Conservation (phyloP, 2,888 invertebrate species). For the Zygothrica quintamaculata region DNA sequence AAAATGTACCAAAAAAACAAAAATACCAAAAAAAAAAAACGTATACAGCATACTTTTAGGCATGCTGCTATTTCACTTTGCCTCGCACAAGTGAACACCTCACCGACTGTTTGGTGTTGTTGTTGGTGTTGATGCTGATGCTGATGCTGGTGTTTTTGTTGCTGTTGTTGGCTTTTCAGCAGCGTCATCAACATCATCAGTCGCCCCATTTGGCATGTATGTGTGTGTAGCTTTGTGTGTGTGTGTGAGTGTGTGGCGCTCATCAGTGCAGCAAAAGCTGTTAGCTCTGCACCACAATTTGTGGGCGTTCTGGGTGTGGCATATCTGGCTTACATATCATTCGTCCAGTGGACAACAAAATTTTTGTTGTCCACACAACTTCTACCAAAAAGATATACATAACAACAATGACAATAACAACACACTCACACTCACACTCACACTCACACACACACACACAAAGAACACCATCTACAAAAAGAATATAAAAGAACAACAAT, state of each 20-base stretch:
- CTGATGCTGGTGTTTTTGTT: conserved; percentile 21
- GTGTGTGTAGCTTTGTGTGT: conserved; percentile 23
- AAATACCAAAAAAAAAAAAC: conserved; percentile 22
- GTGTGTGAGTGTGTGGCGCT: conserved; percentile 42
- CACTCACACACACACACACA: too few relatives aligned
- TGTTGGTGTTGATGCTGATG: too few relatives aligned
- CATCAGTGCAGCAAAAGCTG: conserved; percentile 73
- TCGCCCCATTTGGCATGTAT: conserved; percentile 26
- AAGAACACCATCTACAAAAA: neutral
- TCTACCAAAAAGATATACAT: conserved; percentile 38
- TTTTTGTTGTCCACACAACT: conserved; percentile 45
- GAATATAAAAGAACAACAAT: neutral
- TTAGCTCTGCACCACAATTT: conserved; percentile 80
- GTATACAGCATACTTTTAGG: conserved; percentile 77
- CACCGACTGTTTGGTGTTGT: conserved; percentile 12
- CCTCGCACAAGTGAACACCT: conserved; percentile 58
- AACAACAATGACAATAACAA: conserved; percentile 28
- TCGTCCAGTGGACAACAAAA: conserved; percentile 64
- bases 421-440: too few relatives aligned
- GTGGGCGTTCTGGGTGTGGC: conserved; percentile 81
- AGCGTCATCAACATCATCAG: conserved; percentile 68
- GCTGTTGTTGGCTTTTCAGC: conserved; percentile 62
- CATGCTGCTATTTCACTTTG: conserved; percentile 80
- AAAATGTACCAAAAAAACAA: conserved; percentile 38
- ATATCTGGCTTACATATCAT: conserved; percentile 72